phyloP scores from a whole-genome alignment of 2,797 vertebrate genomes.

The Buceros bicornis region DNA sequence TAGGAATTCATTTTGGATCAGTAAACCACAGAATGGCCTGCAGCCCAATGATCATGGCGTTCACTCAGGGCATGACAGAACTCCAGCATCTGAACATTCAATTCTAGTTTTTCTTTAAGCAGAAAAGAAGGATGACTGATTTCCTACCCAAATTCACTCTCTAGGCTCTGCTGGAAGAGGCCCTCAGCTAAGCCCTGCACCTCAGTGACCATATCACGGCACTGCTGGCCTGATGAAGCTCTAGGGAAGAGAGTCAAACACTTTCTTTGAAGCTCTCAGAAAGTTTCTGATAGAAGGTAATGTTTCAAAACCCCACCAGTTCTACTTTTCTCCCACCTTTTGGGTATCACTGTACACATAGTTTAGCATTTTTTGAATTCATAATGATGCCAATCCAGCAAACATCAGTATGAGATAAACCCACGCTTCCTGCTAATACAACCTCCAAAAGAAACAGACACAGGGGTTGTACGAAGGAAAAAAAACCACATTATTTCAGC shows the following conservation, averaged over 20 bases:
- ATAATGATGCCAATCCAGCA: neutral
- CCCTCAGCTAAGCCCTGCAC: neutral
- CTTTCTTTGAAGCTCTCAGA: neutral
- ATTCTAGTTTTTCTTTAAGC: neutral
- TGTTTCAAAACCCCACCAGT: accelerated
- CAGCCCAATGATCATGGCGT: neutral
- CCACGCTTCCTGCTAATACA: neutral
- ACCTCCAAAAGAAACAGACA: neutral
- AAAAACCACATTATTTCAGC: neutral
- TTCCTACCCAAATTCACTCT: neutral
- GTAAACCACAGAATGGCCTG: slow-evolving; percentile 14
- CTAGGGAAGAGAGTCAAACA: neutral
- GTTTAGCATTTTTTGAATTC: neutral
- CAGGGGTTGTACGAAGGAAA: neutral
- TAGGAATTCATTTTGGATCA: slow-evolving; percentile 6
- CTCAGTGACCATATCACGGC: neutral
- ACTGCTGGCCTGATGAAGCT: neutral
- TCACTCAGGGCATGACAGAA: slow-evolving; percentile 30
- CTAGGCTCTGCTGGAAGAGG: neutral
- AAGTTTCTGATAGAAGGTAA: neutral
- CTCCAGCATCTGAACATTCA: neutral
- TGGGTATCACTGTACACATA: neutral
- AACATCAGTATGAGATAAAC: neutral
- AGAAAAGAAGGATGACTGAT: neutral
- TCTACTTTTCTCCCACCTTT: neutral